Evolutionary conservation across 2,113 vertebrate genomes (phyloP), one percentile per base, ranked within the genome.

Genomic region (cattle (Bos taurus)): DNA sequence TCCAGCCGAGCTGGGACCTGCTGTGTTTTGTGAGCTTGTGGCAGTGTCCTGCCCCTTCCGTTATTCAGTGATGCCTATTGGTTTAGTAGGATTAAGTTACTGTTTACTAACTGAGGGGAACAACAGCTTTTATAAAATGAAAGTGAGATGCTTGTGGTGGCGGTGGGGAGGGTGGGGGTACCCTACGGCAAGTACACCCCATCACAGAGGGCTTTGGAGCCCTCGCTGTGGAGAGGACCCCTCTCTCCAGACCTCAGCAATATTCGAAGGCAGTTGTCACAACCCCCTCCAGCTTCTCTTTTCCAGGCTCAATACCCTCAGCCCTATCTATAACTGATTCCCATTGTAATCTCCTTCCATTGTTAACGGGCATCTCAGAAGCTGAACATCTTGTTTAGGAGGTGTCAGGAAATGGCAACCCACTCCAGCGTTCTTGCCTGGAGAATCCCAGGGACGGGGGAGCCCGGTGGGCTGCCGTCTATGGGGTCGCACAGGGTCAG

Each of bases 11-110:
- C 74, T 77, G 85, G n/a, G 23, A 25, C 21, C 10, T 71, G n/a
- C 10, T 1, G 2, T 10, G 6, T 17, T 9, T 64, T 89, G 30
- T 6, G 21, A 56, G 59, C 12, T n/a, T 26, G 11, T 7, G 62
- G 30, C 12, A 11, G 14, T 10, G 33, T 40, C 9, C 30, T 36
- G 21, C 3, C 2, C 2, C 7, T 2, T 5, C 9, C 2, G 28
- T 12, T 15, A 28, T 21, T 11, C 26, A 16, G 13, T 3, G 16
- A 13, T 8, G 4, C 16, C 2, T 10, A 15, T 21, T n/a, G 21
- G 12, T 33, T 56, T 56, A 12, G 25, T 77, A 36, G 46, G 57
- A n/a, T 5, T 2, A 36, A 77, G 48, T 96, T 33, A 48, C n/a
- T n/a, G 28, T 67, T 64, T 36, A 46, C 90, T 21, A 62, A 17